Evolutionary conservation across 1,140 invertebrate genomes (phyloP), one percentile per base, ranked within the genome.

Genomic region (Danaus plexippus): DNA sequence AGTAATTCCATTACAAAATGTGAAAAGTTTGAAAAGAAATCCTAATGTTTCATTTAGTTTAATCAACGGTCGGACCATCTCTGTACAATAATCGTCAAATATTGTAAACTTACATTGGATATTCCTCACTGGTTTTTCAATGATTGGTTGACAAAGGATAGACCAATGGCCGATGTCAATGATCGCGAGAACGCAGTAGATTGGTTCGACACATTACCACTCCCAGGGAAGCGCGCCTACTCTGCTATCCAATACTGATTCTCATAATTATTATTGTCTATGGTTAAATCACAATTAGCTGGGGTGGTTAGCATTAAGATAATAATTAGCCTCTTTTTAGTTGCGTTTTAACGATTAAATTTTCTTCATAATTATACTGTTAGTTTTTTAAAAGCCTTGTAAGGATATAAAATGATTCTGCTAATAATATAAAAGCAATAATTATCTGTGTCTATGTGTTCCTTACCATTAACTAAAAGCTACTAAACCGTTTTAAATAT

Each of bases 91-190:
- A 70, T 82, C 64, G 67, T 58, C 64, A 71, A 80, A 80, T 80
- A 74, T 75, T 75, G 73, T 76, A 75, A 79, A 87, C 85, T 87
- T 87, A 87, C 84, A 87, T 81, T 85, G 79, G 77, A 69, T 73
- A 75, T 75, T 80, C 70, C 80, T 87, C 76, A 85, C 79, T 80
- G 85, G 82, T 84, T 83, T 88, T 83, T 77, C 85, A 70, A 86
- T 88, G 86, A 88, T 88, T 88, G 86, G 85, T 85, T 86, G 83
- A 82, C 84, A 85, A 87, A 80, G 68, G 79, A 78, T 85, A 87
- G 86, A 88, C 86, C 86, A 88, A 88, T 88, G 81, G 83, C 66
- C 84, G 84, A 83, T 78, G 80, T 84, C 78, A 85, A 80, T 81
- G 80, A 83, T 80, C 79, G 73, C 68, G 75, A 67, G 82, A 76